phyloP scores from a whole-genome alignment of 2,797 vertebrate genomes.

The Sandelia bainsii region DNA sequence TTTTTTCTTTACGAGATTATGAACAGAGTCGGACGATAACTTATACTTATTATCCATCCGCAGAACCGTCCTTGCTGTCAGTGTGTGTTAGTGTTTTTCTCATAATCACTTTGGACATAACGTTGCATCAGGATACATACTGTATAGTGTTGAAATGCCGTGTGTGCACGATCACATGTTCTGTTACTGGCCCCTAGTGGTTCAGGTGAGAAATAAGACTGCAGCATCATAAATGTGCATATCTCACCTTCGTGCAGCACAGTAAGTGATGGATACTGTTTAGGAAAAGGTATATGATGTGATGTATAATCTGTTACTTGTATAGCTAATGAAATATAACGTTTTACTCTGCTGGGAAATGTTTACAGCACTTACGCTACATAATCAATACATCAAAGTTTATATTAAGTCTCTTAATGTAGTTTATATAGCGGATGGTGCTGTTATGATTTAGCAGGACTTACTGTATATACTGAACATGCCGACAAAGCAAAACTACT shows the following conservation, averaged over 20 bases:
- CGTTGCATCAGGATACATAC: conserved; percentile 14
- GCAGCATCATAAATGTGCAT: not conserved
- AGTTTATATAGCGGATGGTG: conserved; percentile 28
- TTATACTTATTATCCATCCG: conserved; percentile 44
- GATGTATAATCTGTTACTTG: not conserved
- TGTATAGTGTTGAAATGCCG: conserved; percentile 18
- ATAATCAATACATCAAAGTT: conserved; percentile 19
- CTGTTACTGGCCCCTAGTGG: conserved; percentile 81
- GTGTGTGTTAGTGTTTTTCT: conserved; percentile 46
- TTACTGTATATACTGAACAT: conserved; percentile 1
- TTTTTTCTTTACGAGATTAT: conserved; percentile 39
- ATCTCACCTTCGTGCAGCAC: not conserved
- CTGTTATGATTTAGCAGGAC: conserved; percentile 32
- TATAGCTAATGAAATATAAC: conserved; percentile 4
- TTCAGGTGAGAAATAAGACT: conserved; percentile 23
- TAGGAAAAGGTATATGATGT: not conserved
- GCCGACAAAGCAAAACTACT: conserved; percentile 14
- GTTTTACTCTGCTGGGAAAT: conserved; percentile 21
- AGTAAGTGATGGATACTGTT: not conserved
- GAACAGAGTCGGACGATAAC: conserved; percentile 52
- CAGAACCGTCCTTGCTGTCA: conserved; percentile 29
- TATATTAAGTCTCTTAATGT: conserved; percentile 6
- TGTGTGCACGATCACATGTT: conserved; percentile 48
- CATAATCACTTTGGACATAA: conserved; percentile 52
- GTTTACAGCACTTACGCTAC: not conserved